Percentiles rank a stretch among this genome's conserved stretches.
Conservation (phyloP, 2,888 invertebrate species). For the Epinotia nisella region DNA sequence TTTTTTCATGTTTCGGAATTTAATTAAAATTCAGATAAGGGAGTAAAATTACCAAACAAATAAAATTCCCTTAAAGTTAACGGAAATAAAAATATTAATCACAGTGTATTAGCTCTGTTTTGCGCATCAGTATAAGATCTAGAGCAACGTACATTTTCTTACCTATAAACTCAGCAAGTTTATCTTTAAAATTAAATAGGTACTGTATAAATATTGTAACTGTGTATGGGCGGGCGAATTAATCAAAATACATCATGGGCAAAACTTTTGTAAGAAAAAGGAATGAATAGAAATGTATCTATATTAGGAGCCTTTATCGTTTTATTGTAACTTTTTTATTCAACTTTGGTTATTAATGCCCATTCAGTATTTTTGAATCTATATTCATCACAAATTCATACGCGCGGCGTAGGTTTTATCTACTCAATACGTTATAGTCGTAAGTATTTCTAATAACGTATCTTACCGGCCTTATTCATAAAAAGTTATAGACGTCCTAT, state of each 20-base stretch:
- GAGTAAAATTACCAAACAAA: background rate
- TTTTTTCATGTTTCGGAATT: too few relatives aligned
- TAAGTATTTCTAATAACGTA: background rate
- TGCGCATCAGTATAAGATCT: background rate
- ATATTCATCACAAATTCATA: background rate
- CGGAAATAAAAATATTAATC: background rate
- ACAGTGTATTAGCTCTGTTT: background rate
- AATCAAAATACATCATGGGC: slow-evolving; percentile 5
- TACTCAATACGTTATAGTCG: background rate
- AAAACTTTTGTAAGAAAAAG: background rate
- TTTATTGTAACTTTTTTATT: background rate
- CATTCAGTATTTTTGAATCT: slow-evolving; percentile 2
- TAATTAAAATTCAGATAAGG: too few relatives aligned
- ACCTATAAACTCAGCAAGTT: background rate
- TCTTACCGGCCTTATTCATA: slow-evolving; percentile 6
- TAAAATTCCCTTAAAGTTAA: background rate
- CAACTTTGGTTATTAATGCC: background rate
- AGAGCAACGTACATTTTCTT: background rate
- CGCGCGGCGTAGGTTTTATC: background rate
- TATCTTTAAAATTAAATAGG: background rate
- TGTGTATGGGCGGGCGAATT: background rate
- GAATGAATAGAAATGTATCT: background rate
- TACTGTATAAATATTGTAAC: background rate
- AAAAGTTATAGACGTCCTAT: background rate
- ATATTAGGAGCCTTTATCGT: background rate